Base-by-base conservation (phyloP, 2,113 vertebrate species). In the Oreochromis aureus region DNA sequence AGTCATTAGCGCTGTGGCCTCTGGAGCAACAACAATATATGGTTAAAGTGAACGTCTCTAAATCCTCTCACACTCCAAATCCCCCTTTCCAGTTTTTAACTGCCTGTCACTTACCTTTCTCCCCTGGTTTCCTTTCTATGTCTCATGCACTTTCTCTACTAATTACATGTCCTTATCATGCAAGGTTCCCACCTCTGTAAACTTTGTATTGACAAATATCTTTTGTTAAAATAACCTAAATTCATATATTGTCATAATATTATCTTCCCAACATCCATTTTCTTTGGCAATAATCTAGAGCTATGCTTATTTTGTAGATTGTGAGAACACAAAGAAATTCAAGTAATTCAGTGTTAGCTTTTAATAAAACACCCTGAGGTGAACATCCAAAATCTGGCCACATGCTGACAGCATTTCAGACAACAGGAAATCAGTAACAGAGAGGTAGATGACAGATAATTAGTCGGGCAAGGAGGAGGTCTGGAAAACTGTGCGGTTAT, bases 1-100 rank as follows among this genome's bases (percentile, higher is more conserved):
- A 85, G 81, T 76, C 89, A 87, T 88, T 91, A 89, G 85, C 3
- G 1, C 27, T 27, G 88, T 78, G 63, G 88, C 84, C 85, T 87
- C 88, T 88, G 58, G 83, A 78, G 83, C 59, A 87, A 81, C 55
- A 86, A 89, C 59, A 86, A 80, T 80, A 66, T 83, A 71, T 41
- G 11, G 66, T 80, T 86, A 78, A 80, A 87, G 16, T 86, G 32
- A 89, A 55, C 32, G 41, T 83, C 22, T 83, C 41, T 54, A 41
- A 87, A 92, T 89, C 86, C 63, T 69, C 61, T 27, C 19, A 54
- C 55, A 48, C 78, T 30, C 12, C 3, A 44, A 18, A 11, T 18
- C 19, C 9, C 2, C 12, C 22, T 30, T 88, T 81, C 51, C n/a
- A n/a, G 24, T 80, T 55, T 87, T 81, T 53, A 80, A 81, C 83